Conservation (phyloP, 2,888 invertebrate species). For the Nipponacmea schrenckii region DNA sequence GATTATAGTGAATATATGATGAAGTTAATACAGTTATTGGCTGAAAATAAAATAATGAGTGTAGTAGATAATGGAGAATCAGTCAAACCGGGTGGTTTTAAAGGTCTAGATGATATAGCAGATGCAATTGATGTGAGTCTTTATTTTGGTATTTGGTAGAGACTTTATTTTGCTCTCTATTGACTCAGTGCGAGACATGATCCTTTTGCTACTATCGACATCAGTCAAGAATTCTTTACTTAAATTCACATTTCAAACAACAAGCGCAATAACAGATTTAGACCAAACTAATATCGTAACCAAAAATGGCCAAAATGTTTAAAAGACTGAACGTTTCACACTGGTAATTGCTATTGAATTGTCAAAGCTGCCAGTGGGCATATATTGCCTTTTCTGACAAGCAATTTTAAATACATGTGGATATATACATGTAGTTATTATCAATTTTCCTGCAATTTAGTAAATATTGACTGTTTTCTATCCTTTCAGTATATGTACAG, state of each 20-base stretch:
- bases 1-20: conserved; percentile 44
- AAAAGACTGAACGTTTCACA: too few relatives aligned
- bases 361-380: too few relatives aligned
- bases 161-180: neutral
- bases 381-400: too few relatives aligned
- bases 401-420: too few relatives aligned
- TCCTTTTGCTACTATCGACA: too few relatives aligned
- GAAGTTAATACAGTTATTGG: conserved; percentile 41
- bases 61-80: conserved; percentile 51
- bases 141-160: neutral
- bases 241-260: conserved; percentile 5
- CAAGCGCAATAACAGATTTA: too few relatives aligned
- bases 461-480: conserved; percentile 16
- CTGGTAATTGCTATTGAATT: too few relatives aligned
- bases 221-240: neutral
- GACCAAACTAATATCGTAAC: too few relatives aligned
- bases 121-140: conserved; percentile 58
- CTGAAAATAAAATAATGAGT: conserved; percentile 48
- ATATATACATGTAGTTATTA: too few relatives aligned
- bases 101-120: conserved; percentile 50
- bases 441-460: too few relatives aligned
- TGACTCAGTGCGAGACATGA: neutral
- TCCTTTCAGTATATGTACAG: conserved; percentile 58
- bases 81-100: conserved; percentile 46
- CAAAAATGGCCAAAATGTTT: too few relatives aligned